Conservation (phyloP, 2,888 invertebrate species). For the Drosophila longiperda region DNA sequence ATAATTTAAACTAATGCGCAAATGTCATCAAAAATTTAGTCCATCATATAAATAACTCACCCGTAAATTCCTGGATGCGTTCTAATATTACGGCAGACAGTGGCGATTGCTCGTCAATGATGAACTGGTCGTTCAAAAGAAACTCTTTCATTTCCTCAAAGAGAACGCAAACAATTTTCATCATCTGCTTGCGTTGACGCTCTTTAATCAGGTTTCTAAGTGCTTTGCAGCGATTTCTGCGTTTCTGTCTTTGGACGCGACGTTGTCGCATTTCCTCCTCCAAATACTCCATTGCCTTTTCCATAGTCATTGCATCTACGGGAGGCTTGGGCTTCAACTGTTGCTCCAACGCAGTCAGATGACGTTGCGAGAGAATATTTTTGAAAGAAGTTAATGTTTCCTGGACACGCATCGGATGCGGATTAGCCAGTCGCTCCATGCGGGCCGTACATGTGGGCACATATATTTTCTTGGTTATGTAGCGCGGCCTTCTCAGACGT, state of each 20-base stretch:
- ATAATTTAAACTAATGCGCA: background rate
- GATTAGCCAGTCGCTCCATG: conserved; percentile 78
- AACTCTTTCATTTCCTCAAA: conserved; percentile 83
- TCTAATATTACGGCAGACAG: conserved; percentile 76
- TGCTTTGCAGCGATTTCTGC: conserved; percentile 65
- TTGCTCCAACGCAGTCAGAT: conserved; percentile 66
- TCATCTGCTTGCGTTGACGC: conserved; percentile 76
- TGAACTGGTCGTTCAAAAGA: conserved; percentile 79
- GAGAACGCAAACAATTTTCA: conserved; percentile 78
- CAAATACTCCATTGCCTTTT: conserved; percentile 78
- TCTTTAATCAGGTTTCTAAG: conserved; percentile 69
- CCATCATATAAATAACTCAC: conserved; percentile 44
- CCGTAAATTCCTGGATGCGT: conserved; percentile 78
- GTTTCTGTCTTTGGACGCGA: conserved; percentile 57
- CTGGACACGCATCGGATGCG: conserved; percentile 68
- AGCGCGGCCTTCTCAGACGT: conserved; percentile 51
- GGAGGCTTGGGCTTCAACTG: conserved; percentile 69
- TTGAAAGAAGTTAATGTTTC: conserved; percentile 69
- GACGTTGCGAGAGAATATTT: conserved; percentile 63
- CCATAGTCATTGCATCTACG: conserved; percentile 69
- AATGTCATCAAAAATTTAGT: background rate
- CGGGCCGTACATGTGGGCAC: conserved; percentile 82
- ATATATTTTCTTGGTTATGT: conserved; percentile 65
- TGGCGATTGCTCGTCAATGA: conserved; percentile 73
- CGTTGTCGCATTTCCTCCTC: conserved; percentile 81